Base-by-base conservation (phyloP, 2,888 invertebrate genomes). In the Callosobruchus maculatus region DNA sequence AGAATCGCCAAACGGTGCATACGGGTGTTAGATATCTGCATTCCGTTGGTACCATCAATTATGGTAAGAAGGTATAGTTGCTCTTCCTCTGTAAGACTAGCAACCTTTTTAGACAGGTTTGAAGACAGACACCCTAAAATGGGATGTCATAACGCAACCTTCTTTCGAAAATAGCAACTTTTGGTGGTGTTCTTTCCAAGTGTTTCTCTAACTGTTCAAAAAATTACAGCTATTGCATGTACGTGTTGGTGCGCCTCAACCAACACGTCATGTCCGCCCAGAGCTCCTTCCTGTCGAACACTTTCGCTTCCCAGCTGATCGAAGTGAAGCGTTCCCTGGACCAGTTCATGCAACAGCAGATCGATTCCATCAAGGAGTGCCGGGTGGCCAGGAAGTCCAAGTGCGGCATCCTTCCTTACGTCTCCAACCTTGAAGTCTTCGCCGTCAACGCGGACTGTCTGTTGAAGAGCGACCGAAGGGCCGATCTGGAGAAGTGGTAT, bases 401-500 rank as follows among this genome's bases (percentile, higher is more conserved):
- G 88, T 96, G 97, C 87, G 97, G 97, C 68, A 94, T 98, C 82
- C 88, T 98, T 75, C 92, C 94, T 0, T 97, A 97, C 88, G 93
- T 98, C 49, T 92, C 92, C 75, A 96, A 96, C 87, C 95, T 98
- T 87, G 97, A 96, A 89, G 92, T 93, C 80, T 95, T 99, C 88
- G 94, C 96, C 20, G 90, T 90, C 80, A 94, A 94, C 73, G 94
- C 97, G 20, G 98, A 98, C 87, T 91, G 90, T 75, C 94, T 98
- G 77, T 96, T 99, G 86, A 94, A 93, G 83, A 94, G 96, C 49
- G 95, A 95, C 78, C 90, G 98, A 72, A 92, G 96, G 81, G 93
- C 94, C 0, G 97, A 97, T 87, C 90, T 97, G 80, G 97, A 98
- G 85, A 96, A 97, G 84, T 97, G 97, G 95, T 95, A 95, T 86